Evolutionary conservation across 2,888 invertebrate genomes (phyloP).

Genomic region (Tridacna crocea): DNA sequence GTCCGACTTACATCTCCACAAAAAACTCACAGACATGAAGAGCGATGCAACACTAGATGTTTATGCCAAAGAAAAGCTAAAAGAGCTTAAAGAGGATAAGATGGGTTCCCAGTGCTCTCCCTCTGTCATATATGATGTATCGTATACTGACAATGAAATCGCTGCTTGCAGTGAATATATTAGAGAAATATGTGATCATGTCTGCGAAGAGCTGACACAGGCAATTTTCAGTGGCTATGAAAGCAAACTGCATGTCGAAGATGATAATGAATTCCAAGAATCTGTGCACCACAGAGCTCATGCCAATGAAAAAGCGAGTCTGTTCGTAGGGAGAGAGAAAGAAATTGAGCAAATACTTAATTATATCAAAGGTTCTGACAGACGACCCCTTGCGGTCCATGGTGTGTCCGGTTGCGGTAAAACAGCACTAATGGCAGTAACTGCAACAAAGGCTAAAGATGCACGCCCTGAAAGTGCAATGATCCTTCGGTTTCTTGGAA

Average conservation of each 20-base stretch:
- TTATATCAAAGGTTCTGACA: constrained; percentile 33
- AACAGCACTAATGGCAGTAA: constrained; percentile 76
- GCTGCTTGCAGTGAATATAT: constrained; percentile 32
- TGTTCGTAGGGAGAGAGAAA: constrained; percentile 54
- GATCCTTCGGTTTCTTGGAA: constrained; percentile 71
- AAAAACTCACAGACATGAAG: constrained; percentile 51
- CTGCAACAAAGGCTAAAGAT: constrained; percentile 34
- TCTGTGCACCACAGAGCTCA: constrained; percentile 50
- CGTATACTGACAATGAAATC: constrained; percentile 25
- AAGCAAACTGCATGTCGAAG: constrained; percentile 48
- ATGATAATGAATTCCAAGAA: constrained; percentile 53
- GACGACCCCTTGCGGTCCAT: constrained; percentile 71
- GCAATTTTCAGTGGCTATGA: constrained; percentile 48
- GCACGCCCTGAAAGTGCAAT: constrained; percentile 34
- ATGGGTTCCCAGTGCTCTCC: constrained; percentile 16
- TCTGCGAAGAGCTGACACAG: constrained; percentile 44
- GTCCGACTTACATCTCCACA: constrained; percentile 47
- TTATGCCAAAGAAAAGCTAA: constrained; percentile 47
- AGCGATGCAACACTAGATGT: constrained; percentile 34
- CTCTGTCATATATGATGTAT: constrained; percentile 27
- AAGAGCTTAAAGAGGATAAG: constrained; percentile 47
- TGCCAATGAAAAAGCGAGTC: constrained; percentile 48
- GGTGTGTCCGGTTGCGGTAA: constrained; percentile 80
- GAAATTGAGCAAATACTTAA: constrained; percentile 40
- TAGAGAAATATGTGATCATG: constrained; percentile 42